These are phyloP conservation scores for Epizoanthus scotinus DNA, from an alignment of 92 coral and sea anemone species.

Conservation along the genomic window DNA sequence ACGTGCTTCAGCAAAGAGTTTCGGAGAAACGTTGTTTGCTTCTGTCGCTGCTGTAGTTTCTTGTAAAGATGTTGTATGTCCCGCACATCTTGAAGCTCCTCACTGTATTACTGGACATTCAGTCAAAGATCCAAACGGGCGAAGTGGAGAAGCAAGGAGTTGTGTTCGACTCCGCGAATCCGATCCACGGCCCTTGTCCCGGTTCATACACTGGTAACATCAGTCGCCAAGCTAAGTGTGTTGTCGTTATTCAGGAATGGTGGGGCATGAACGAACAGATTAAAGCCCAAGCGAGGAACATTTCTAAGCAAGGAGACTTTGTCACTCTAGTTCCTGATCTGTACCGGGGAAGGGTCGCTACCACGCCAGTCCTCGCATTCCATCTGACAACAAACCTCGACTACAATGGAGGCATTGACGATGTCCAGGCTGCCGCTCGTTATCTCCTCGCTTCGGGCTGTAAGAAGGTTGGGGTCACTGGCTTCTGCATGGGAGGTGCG, in stretches of 20 bases:
- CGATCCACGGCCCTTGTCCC: constrained; percentile 79
- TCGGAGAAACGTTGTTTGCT: too few relatives aligned
- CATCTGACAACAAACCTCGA: constrained; percentile 70
- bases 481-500: constrained; percentile 98
- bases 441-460: constrained; percentile 84
- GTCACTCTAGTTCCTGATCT: constrained; percentile 91
- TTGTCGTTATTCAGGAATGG: constrained; percentile 98
- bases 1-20: background rate
- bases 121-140: constrained; percentile 61
- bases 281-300: constrained; percentile 83
- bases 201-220: constrained; percentile 79
- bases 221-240: constrained; percentile 58
- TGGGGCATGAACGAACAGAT: constrained; percentile 99
- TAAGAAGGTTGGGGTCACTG: constrained; percentile 88
- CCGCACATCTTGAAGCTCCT: constrained; percentile 56
- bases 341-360: constrained; percentile 83
- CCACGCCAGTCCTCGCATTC: constrained; percentile 56
- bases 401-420: constrained; percentile 81
- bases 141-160: constrained; percentile 71
- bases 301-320: constrained; percentile 74
- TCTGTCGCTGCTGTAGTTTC: background rate
- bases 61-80: constrained; percentile 59
- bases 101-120: constrained; percentile 64
- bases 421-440: constrained; percentile 85
- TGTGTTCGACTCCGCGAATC: constrained; percentile 60